These are phyloP conservation scores for Hesperia comma DNA, from an alignment of 2,888 invertebrate genomes.

Conservation along the genomic window DNA sequence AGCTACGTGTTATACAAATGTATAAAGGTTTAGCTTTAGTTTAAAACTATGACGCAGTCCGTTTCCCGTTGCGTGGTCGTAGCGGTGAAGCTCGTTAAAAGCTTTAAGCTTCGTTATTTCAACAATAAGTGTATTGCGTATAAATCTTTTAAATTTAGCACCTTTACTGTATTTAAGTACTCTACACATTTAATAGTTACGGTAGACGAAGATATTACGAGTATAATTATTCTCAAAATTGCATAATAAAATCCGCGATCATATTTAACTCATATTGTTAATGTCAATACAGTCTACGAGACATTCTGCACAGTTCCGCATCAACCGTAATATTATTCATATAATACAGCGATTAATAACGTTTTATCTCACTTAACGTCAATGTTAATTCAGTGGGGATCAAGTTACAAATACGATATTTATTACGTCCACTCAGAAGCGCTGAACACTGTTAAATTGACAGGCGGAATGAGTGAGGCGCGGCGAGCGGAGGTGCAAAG, in stretches of 20 bases:
- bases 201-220: too few species aligned
- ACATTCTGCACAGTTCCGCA: neutral
- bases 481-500: neutral
- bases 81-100: conserved; percentile 19
- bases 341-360: conserved; percentile 7
- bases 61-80: neutral
- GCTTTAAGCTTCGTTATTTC: conserved; percentile 11
- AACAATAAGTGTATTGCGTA: too few species aligned
- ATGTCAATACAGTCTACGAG: neutral
- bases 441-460: conserved; percentile 6
- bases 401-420: conserved; percentile 14
- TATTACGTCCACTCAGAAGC: conserved; percentile 1
- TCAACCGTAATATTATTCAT: neutral
- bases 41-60: neutral
- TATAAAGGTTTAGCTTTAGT: too few species aligned
- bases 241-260: neutral
- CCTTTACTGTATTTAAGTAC: too few species aligned
- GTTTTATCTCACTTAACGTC: conserved; percentile 18
- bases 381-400: conserved; percentile 5
- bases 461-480: conserved; percentile 9
- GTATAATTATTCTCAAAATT: too few species aligned
- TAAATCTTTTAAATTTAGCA: neutral
- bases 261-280: neutral
- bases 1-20: too few species aligned
- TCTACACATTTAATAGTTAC: too few species aligned